Conservation (phyloP, 2,888 invertebrate genomes). For the Drosophila quasianomalipes region DNA sequence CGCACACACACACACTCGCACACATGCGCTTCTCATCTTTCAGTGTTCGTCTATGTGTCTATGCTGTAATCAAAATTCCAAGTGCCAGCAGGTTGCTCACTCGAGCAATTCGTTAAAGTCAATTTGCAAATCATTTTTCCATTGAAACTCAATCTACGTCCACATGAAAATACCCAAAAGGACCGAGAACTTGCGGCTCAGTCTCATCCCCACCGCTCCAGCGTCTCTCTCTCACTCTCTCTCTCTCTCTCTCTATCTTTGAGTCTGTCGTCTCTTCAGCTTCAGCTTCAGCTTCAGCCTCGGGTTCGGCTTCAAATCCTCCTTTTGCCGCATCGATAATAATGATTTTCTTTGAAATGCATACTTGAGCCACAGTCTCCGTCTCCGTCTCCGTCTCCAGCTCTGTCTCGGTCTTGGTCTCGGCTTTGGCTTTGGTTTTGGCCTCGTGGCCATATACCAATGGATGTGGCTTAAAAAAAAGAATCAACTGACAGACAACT, state of each 20-base stretch:
- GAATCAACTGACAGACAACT: conserved; percentile 73
- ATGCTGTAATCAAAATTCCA: conserved; percentile 79
- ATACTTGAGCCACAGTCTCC: conserved; percentile 60
- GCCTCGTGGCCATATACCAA: conserved; percentile 19
- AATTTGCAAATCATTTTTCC: conserved; percentile 84
- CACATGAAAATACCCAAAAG: conserved; percentile 79
- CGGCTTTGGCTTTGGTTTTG: conserved; percentile 17
- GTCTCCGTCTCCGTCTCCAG: conserved; percentile 3
- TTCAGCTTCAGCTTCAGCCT: conserved; percentile 17
- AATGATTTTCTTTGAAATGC: conserved; percentile 83
- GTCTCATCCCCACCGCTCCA: neutral
- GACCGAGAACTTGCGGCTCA: conserved; percentile 52
- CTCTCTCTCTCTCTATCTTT: conserved; percentile 13
- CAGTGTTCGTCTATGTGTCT: conserved; percentile 19
- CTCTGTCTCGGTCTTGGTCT: conserved; percentile 17
- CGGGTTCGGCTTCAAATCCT: conserved; percentile 31
- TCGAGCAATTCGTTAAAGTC: conserved; percentile 83
- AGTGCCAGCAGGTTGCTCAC: conserved; percentile 66
- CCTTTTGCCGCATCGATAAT: conserved; percentile 74
- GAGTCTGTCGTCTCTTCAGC: conserved; percentile 33
- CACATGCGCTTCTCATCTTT: conserved; percentile 5
- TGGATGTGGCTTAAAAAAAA: conserved; percentile 42
- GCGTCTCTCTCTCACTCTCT: conserved; percentile 1
- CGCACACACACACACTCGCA: neutral
- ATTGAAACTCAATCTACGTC: conserved; percentile 83